Evolutionary conservation across 2,113 vertebrate species (phyloP).

Genomic region (Setophaga kirtlandii): DNA sequence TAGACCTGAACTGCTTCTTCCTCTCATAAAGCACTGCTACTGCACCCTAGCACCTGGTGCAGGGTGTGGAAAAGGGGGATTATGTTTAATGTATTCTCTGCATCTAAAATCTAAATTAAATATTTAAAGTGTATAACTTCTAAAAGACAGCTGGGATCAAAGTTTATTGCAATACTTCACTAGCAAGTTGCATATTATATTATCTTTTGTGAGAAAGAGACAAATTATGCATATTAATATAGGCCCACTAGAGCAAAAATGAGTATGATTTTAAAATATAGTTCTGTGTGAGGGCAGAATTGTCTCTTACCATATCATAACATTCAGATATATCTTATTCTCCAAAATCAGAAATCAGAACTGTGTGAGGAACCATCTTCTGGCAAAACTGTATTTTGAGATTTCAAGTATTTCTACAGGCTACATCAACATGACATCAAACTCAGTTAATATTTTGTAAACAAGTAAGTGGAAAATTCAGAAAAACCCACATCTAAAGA

Average conservation of each 20-base stretch:
- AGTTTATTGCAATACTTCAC: background rate
- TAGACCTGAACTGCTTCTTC: background rate
- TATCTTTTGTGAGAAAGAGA: background rate
- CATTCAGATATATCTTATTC: background rate
- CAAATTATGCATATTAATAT: background rate
- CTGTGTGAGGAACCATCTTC: background rate
- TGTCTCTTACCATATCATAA: background rate
- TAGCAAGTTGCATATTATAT: background rate
- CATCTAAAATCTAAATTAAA: background rate
- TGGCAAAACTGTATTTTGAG: background rate
- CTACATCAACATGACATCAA: background rate
- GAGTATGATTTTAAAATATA: background rate
- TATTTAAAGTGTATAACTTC: background rate
- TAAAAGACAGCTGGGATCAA: background rate
- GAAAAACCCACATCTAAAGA: background rate
- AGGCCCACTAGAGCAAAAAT: background rate
- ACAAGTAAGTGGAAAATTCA: background rate
- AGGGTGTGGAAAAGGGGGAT: accelerated
- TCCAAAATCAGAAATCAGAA: background rate
- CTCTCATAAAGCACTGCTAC: background rate
- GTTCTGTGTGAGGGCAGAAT: background rate
- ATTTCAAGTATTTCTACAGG: background rate
- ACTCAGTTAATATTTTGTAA: background rate
- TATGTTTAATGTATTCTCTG: background rate
- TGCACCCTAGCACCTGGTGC: background rate